Evolutionary conservation across 2,888 invertebrate species (phyloP).

Genomic region (Phyllotreta striolata): DNA sequence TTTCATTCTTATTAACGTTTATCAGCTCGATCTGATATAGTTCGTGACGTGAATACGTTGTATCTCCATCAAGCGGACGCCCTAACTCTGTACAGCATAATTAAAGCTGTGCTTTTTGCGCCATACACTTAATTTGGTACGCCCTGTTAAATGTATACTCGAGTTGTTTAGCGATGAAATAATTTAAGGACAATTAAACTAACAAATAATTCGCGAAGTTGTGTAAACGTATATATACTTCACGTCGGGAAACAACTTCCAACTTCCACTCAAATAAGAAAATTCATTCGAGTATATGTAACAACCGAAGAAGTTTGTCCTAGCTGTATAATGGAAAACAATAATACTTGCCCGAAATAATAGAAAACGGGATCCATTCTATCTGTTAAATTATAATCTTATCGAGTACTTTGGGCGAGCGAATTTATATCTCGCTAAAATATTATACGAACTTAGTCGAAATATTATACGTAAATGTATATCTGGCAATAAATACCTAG

Average conservation of each 20-base stretch:
- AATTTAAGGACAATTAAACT: too few species aligned
- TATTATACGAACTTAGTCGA: slow-evolving; percentile 37
- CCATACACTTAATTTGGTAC: too few species aligned
- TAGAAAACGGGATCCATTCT: slow-evolving; percentile 27
- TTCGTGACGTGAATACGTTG: too few species aligned
- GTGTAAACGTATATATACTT: not conserved
- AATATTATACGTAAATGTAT: slow-evolving; percentile 37
- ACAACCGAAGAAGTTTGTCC: slow-evolving; percentile 8
- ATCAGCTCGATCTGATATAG: slow-evolving; percentile 41
- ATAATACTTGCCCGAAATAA: slow-evolving; percentile 39
- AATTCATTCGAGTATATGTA: slow-evolving; percentile 17
- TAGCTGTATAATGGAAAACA: slow-evolving; percentile 34
- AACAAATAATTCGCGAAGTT: not conserved
- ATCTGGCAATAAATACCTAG: slow-evolving; percentile 54
- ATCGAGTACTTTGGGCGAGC: slow-evolving; percentile 33
- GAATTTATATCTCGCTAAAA: slow-evolving; percentile 33
- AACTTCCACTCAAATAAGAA: slow-evolving; percentile 4
- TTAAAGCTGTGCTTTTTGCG: too few species aligned
- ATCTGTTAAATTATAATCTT: slow-evolving; percentile 34
- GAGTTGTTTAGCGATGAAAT: too few species aligned
- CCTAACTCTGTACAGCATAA: too few species aligned
- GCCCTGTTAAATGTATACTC: too few species aligned
- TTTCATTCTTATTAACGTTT: slow-evolving; percentile 54
- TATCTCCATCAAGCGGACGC: too few species aligned
- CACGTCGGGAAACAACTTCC: too few species aligned